A percentile compares a stretch with the other conserved stretches of the same genome.
phyloP scores from a whole-genome alignment of 37 sponge, comb jelly and placozoan genomes.

The Geodia barretti region DNA sequence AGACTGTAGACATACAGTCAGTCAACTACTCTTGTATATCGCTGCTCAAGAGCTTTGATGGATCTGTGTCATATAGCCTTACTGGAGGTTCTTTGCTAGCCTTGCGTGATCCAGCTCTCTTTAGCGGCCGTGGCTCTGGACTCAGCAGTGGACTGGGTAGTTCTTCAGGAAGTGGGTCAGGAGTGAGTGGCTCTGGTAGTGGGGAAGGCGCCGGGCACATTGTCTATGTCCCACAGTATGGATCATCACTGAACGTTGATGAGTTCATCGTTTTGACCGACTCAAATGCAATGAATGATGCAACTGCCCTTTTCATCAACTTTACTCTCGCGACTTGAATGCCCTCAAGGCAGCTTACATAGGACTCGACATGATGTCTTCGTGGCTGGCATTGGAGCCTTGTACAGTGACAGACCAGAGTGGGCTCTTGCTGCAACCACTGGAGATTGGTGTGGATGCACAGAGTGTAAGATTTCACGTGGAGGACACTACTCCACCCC shows the following conservation, averaged over 20 bases:
- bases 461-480: conserved; percentile 50
- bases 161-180: conserved; percentile 16
- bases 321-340: conserved; percentile 76
- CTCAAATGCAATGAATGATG: conserved; percentile 35
- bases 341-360: conserved; percentile 59
- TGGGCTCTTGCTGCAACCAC: conserved; percentile 38
- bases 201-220: conserved; percentile 7
- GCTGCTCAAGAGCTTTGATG: conserved; percentile 41
- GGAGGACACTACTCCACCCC: conserved; percentile 61
- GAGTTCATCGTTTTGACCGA: conserved; percentile 44
- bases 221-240: conserved; percentile 11
- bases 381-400: conserved; percentile 61
- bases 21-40: conserved; percentile 71
- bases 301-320: conserved; percentile 71
- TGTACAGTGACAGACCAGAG: conserved; percentile 72
- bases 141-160: conserved; percentile 6
- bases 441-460: conserved; percentile 54
- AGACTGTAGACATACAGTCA: conserved; percentile 71
- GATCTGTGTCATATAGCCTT: conserved; percentile 29
- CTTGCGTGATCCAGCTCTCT: conserved; percentile 13
- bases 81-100: conserved; percentile 70
- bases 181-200: conserved; percentile 13
- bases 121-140: conserved; percentile 9
- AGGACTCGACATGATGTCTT: conserved; percentile 24
- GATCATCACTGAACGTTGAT: conserved; percentile 25